Evolutionary conservation across 1,140 invertebrate genomes (phyloP).

Genomic region (Atta cephalotes): DNA sequence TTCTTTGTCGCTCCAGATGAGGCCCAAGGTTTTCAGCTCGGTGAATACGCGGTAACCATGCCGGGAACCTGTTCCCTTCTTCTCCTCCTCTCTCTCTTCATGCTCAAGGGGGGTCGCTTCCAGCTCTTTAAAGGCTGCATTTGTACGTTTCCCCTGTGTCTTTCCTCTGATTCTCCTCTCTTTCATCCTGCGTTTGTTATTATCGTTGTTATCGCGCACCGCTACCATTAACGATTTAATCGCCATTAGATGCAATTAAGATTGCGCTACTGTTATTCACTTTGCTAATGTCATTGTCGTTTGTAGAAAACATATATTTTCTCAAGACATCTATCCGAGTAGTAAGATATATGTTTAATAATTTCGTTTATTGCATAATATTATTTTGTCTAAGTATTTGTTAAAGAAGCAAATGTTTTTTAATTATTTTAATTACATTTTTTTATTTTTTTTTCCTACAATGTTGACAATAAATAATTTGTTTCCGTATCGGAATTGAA

Average conservation of each 20-base stretch:
- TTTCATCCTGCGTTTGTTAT: constrained; percentile 42
- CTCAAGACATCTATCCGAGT: background rate
- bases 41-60: constrained; percentile 85
- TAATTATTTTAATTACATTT: background rate
- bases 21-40: constrained; percentile 86
- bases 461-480: background rate
- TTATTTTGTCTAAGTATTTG: background rate
- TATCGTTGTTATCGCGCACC: constrained; percentile 47
- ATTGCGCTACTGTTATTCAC: constrained; percentile 25
- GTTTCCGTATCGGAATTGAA: background rate
- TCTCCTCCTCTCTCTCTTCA: background rate
- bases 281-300: constrained; percentile 37
- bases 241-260: constrained; percentile 40
- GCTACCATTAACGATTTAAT: constrained; percentile 47
- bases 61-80: constrained; percentile 85
- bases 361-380: background rate
- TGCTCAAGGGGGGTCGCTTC: constrained; percentile 62
- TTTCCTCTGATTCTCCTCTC: constrained; percentile 50
- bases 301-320: background rate
- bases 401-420: background rate
- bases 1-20: constrained; percentile 48
- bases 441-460: background rate
- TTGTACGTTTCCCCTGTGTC: constrained; percentile 62
- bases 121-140: constrained; percentile 80
- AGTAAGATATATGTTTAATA: background rate